Percentiles rank a stretch among this genome's conserved stretches.
phyloP scores from a whole-genome alignment of 2,888 invertebrate genomes.

The Caenorhabditis afra region DNA sequence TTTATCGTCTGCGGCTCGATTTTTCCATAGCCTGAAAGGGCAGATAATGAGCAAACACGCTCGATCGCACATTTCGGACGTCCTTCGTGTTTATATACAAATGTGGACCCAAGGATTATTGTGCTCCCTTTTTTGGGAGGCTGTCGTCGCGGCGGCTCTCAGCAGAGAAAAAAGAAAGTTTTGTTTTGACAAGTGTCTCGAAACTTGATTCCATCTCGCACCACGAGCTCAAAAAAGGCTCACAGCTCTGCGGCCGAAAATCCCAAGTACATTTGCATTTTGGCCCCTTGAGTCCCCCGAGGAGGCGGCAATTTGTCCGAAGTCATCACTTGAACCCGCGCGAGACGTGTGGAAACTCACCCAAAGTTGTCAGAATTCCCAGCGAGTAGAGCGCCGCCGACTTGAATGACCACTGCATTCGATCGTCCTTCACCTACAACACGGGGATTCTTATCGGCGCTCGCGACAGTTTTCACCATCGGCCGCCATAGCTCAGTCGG shows the following conservation, averaged over 20 bases:
- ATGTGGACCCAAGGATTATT: conserved; percentile 39
- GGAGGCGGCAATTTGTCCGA: conserved; percentile 26
- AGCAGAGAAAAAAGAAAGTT: conserved; percentile 3
- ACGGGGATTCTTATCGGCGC: not conserved
- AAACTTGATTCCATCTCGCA: conserved; percentile 25
- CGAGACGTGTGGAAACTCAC: conserved; percentile 46
- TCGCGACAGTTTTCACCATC: not conserved
- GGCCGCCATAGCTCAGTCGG: conserved; percentile 79
- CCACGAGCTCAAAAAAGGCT: not conserved
- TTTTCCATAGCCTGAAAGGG: conserved; percentile 76
- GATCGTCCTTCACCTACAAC: conserved; percentile 58
- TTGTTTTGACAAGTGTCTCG: conserved; percentile 53
- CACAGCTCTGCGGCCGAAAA: not conserved
- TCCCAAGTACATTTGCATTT: conserved; percentile 52
- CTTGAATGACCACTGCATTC: conserved; percentile 76
- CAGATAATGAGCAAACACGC: not conserved
- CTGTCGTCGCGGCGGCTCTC: conserved; percentile 1
- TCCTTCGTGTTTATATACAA: conserved; percentile 36
- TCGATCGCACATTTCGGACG: not conserved
- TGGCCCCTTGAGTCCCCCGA: conserved; percentile 7
- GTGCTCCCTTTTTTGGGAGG: not conserved
- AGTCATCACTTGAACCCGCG: conserved; percentile 23
- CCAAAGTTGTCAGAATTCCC: conserved; percentile 79
- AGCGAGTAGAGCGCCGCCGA: conserved; percentile 78
- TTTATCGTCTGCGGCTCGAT: conserved; percentile 76